A percentile compares a stretch with the other conserved stretches of the same genome.
Evolutionary conservation across 1,140 invertebrate genomes (phyloP).

Genomic region (Achatina immaculata): DNA sequence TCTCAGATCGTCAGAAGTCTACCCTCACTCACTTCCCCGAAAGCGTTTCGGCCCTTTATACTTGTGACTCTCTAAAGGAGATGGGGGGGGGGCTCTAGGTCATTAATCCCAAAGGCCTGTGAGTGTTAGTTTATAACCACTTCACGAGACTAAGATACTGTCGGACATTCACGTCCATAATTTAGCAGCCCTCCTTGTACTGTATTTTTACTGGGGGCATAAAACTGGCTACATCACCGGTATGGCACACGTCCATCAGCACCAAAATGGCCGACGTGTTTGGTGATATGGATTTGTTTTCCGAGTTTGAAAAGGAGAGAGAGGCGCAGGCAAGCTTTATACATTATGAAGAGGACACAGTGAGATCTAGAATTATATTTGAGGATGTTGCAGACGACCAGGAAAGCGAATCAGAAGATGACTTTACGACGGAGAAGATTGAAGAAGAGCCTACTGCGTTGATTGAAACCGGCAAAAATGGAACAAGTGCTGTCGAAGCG

Average conservation of each 20-base stretch:
- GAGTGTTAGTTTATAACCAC: no score
- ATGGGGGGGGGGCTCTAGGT: no score
- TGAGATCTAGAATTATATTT: constrained; percentile 58
- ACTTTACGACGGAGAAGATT: neutral
- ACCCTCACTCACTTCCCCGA: no score
- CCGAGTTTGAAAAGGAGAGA: constrained; percentile 65
- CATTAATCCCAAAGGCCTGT: no score
- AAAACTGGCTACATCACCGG: constrained; percentile 8
- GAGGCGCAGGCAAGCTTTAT: constrained; percentile 55
- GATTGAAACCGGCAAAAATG: neutral
- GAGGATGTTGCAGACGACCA: constrained; percentile 47
- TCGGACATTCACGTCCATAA: no score
- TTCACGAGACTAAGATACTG: no score
- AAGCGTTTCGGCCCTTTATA: no score
- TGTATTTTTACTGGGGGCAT: no score
- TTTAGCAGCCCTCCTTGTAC: no score
- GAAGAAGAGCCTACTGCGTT: neutral
- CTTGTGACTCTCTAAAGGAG: no score
- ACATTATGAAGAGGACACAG: constrained; percentile 50
- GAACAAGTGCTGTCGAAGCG: neutral
- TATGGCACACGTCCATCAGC: neutral
- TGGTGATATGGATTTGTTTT: constrained; percentile 63
- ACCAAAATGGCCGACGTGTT: constrained; percentile 55
- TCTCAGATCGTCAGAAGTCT: no score
- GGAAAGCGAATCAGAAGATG: constrained; percentile 46